Conservation (phyloP, 2,888 invertebrate genomes). For the Dysmachus trigonus region DNA sequence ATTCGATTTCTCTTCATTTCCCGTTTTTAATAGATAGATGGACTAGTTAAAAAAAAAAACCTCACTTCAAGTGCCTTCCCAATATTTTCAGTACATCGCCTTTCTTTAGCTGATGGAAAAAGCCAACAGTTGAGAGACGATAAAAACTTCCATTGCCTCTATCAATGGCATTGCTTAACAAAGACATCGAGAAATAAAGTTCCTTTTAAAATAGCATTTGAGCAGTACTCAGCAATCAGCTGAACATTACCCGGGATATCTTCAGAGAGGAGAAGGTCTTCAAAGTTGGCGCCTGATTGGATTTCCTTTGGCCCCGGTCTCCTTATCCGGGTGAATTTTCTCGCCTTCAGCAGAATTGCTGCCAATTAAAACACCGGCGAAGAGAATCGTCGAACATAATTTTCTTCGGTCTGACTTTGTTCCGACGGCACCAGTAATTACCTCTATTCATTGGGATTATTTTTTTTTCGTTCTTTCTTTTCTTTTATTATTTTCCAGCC, state of each 20-base stretch:
- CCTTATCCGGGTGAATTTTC: background rate
- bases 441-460: conserved; percentile 29
- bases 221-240: background rate
- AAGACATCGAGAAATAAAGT: background rate
- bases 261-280: background rate
- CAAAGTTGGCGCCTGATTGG: background rate
- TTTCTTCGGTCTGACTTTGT: background rate
- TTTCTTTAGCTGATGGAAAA: background rate
- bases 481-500: background rate
- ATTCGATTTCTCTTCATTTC: background rate
- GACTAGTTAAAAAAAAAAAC: background rate
- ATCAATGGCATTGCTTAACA: background rate
- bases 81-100: background rate
- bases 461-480: background rate
- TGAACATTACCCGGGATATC: background rate
- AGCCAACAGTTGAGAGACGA: background rate
- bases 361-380: conserved; percentile 14
- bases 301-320: background rate
- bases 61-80: background rate
- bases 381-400: background rate
- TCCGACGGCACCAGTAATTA: conserved; percentile 18
- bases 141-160: background rate
- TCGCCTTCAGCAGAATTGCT: conserved; percentile 16
- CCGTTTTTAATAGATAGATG: background rate
- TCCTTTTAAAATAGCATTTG: background rate